Evolutionary conservation across 2,888 invertebrate genomes (phyloP), one percentile per base, ranked within the genome.

Genomic region (Drosophila anomelani): DNA sequence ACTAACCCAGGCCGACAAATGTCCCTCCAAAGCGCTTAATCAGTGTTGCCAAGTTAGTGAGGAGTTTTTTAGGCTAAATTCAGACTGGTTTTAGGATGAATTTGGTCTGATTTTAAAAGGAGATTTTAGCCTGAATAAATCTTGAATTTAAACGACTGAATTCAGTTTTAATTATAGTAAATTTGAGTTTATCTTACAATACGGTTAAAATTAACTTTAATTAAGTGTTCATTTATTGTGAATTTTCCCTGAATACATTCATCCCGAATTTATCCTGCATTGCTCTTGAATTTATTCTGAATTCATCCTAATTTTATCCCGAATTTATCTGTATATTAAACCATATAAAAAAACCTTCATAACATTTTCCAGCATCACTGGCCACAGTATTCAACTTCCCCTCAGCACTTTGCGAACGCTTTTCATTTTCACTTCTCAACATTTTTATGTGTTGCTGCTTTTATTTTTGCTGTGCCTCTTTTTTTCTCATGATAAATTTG

Each of bases 401-500:
- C 70, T 69, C 72, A 51, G 64, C 80, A 68, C 68, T 67, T 84
- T 81, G 78, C 79, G 56, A 23, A 36, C 51, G 60, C 56, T 80
- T 86, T 83, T 84, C 87, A 74, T 86, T 83, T 83, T 83, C 82
- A 83, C 87, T 83, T 81, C 85, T 74, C 81, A 81, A 75, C 77
- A 66, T 59, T 73, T 74, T 74, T 64, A 51, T 74, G 59, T 80
- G 66, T 59, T 73, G 73, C 49, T 59, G 73, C 66, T 67, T 59
- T 63, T 63, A 63, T 59, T 62, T 54, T 47, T 29, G 23, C 47
- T 63, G 26, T 64, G 53, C 38, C 12, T 60, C 34, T 55, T 77
- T 60, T 47, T 85, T 88, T 83, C 83, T 83, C 88, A 77, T 85
- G 86, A 86, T 85, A 86, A 86, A 83, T 86, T 88, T 80, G 79